Percentiles rank a stretch among this genome's conserved stretches.
phyloP scores from a whole-genome alignment of 2,797 vertebrate species.

The Oreochromis mossambicus region DNA sequence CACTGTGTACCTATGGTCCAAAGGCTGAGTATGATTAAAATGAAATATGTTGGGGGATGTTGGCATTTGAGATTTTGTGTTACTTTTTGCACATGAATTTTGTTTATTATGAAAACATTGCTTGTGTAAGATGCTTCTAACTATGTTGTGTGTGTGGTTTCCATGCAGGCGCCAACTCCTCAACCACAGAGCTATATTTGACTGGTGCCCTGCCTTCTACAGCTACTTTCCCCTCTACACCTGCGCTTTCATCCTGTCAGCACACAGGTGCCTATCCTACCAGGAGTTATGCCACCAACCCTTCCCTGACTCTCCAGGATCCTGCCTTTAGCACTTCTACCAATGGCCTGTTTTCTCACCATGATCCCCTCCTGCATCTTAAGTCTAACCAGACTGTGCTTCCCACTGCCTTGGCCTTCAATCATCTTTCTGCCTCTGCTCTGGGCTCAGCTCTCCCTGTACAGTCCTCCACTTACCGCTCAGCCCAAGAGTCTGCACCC shows the following conservation, averaged over 20 bases:
- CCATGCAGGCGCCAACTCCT: conserved; percentile 87
- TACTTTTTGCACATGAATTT: neutral
- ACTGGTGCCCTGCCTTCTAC: conserved; percentile 91
- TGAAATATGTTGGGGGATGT: neutral
- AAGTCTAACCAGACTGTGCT: conserved; percentile 89
- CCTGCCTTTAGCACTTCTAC: conserved; percentile 87
- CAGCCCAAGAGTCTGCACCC: conserved; percentile 98
- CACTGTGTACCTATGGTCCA: neutral
- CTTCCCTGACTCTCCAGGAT: conserved; percentile 90
- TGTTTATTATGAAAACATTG: neutral
- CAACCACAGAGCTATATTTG: conserved; percentile 91
- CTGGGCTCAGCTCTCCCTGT: conserved; percentile 87
- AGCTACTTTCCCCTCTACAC: conserved; percentile 89
- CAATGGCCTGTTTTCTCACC: conserved; percentile 89
- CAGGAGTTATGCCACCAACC: conserved; percentile 87
- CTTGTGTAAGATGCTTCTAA: neutral
- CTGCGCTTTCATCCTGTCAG: conserved; percentile 89
- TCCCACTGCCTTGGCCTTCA: conserved; percentile 88
- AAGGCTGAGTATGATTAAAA: neutral
- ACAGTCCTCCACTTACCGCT: conserved; percentile 97
- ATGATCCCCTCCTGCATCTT: conserved; percentile 90
- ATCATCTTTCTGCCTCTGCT: conserved; percentile 83
- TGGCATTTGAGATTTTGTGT: neutral
- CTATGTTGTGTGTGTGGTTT: neutral
- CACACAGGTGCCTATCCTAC: conserved; percentile 89